A percentile compares a stretch with the other conserved stretches of the same genome.
phyloP scores from a whole-genome alignment of 2,888 invertebrate species.

The Stenchaetothrips biformis region DNA sequence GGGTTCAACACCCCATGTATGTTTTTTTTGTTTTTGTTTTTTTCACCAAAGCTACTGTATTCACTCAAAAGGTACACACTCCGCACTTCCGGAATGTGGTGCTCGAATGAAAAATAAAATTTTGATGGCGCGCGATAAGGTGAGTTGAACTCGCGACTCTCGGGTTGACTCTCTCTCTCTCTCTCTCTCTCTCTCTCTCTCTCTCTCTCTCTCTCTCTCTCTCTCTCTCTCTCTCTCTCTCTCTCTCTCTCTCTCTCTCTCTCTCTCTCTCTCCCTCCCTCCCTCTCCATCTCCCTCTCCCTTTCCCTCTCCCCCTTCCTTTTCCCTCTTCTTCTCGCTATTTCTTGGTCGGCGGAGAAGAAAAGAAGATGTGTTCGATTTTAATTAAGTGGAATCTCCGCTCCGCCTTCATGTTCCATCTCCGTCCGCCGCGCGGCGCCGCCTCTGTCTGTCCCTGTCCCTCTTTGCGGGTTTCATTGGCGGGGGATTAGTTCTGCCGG shows the following conservation, averaged over 20 bases:
- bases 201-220: too few species aligned
- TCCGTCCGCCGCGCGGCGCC: neutral
- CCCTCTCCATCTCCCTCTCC: neutral
- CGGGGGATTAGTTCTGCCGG: conserved; percentile 9
- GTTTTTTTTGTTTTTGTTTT: too few species aligned
- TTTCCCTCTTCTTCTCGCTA: neutral
- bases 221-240: neutral
- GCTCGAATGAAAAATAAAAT: too few species aligned
- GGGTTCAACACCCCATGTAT: too few species aligned
- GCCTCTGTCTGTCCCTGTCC: neutral
- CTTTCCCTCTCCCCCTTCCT: neutral
- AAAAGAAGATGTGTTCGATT: conserved; percentile 21
- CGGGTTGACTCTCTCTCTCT: conserved; percentile 29
- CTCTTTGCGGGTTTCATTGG: conserved; percentile 24
- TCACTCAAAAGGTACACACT: too few species aligned
- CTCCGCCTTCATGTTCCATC: neutral
- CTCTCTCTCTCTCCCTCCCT: neutral
- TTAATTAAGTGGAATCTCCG: conserved; percentile 18
- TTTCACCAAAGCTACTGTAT: too few species aligned
- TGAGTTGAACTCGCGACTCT: conserved; percentile 33
- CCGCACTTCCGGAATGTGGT: too few species aligned
- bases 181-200: too few species aligned
- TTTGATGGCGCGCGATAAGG: conserved; percentile 30
- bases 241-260: neutral
- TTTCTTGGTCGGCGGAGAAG: neutral